These are phyloP conservation scores for Macrosoma leucophasiata DNA, from an alignment of 2,888 invertebrate genomes.

Conservation along the genomic window DNA sequence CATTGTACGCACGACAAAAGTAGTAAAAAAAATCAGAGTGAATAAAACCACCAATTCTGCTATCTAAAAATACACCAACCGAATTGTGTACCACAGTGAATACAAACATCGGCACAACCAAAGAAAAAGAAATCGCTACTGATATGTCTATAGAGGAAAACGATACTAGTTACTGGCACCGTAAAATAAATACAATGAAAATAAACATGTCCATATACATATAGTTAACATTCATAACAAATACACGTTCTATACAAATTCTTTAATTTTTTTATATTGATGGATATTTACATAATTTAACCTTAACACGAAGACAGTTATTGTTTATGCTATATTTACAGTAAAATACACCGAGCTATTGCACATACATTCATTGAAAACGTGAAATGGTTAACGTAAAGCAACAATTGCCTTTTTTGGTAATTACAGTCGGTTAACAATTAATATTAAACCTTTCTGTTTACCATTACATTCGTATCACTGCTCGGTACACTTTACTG, in stretches of 20 bases:
- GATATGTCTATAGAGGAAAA: conserved; percentile 32
- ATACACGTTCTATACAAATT: conserved; percentile 58
- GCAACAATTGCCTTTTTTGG: too few species aligned
- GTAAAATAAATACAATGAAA: conserved; percentile 37
- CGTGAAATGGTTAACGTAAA: neutral
- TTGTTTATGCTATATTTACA: conserved; percentile 33
- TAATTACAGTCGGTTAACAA: too few species aligned
- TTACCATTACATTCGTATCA: conserved; percentile 10
- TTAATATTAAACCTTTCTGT: too few species aligned
- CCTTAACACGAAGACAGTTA: conserved; percentile 21
- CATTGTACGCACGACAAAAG: too few species aligned
- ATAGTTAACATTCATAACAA: conserved; percentile 51
- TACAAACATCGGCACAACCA: conserved; percentile 5
- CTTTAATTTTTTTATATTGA: conserved; percentile 43
- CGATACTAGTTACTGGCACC: conserved; percentile 35
- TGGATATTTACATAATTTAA: conserved; percentile 60
- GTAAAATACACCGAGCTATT: conserved; percentile 11
- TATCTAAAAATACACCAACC: neutral
- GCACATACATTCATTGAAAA: neutral
- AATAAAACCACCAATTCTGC: too few species aligned
- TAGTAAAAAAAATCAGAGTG: too few species aligned
- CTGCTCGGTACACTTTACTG: conserved; percentile 20
- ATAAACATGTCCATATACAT: conserved; percentile 34
- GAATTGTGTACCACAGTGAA: neutral
- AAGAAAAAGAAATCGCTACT: conserved; percentile 19